Conservation (phyloP, 2,888 invertebrate genomes). For the Sepiola atlantica region DNA sequence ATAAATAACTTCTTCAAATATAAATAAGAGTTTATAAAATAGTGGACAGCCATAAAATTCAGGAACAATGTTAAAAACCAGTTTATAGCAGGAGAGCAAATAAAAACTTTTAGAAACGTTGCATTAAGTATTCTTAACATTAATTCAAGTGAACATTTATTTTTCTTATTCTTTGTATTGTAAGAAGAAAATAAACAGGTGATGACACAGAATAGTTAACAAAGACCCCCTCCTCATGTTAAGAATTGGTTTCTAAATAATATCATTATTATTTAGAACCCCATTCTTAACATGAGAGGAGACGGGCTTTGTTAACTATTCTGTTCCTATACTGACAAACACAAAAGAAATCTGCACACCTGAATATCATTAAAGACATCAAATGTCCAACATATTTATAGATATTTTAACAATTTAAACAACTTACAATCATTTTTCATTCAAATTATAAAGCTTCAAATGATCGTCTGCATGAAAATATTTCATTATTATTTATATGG, state of each 20-base stretch:
- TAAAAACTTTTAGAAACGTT: background rate
- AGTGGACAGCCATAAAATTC: background rate
- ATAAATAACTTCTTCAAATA: background rate
- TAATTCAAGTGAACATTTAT: background rate
- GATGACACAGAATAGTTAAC: too few species aligned
- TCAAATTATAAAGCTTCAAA: background rate
- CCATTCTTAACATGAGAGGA: too few species aligned
- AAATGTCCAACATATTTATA: background rate
- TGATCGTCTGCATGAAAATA: background rate
- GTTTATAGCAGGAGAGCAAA: background rate
- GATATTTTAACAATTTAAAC: background rate
- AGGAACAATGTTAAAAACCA: background rate
- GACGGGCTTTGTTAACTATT: too few species aligned
- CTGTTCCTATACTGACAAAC: too few species aligned
- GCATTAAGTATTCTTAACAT: background rate
- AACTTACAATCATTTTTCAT: background rate
- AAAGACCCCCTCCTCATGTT: too few species aligned
- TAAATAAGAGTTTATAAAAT: background rate
- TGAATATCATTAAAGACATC: background rate
- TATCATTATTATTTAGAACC: too few species aligned
- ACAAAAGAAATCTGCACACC: background rate
- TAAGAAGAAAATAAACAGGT: background rate
- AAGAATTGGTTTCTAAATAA: too few species aligned
- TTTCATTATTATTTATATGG: constrained; percentile 24
- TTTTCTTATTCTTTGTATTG: background rate